Evolutionary conservation across 1,140 invertebrate genomes (phyloP), one percentile per base, ranked within the genome.

Genomic region (Zophobas morio): DNA sequence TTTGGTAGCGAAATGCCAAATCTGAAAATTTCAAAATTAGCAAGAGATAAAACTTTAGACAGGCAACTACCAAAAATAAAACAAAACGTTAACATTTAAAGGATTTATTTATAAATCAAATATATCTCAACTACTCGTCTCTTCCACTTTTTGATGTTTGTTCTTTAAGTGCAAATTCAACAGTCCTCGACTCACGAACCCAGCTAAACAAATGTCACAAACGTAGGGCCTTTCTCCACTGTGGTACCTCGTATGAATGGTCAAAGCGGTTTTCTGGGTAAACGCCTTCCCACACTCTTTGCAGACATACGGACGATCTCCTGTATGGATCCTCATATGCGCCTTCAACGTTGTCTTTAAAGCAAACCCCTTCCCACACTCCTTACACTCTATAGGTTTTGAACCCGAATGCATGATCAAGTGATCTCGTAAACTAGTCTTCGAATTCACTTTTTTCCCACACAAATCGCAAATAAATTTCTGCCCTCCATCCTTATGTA

Each of bases 251-350:
- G 87, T 85, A 63, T 88, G 88, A 33, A 84, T 80, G 33, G 76
- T 83, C 51, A 85, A 77, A 1, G 81, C 80, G 54, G 79, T 81
- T 36, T 77, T 78, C 70, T 84, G 82, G 1, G 82, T 82, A 81
- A 91, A 92, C 0, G 89, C 89, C 82, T 93, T 91, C 1, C 88
- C 86, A 84, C 94, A 95, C 57, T 90, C 88, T 49, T 87, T 87
- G 83, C 93, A 95, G 81, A 89, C 88, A 84, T 93, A 94, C 0
- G 94, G 94, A 79, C 92, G 89, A 80, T 94, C 92, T 5, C 94
- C 94, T 40, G 92, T 94, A 86, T 95, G 93, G 80, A 93, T 89
- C 81, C 93, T 87, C 79, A 94, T 92, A 86, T 95, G 94, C n/a
- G 94, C 92, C 71, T 93, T 90, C n/a, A 84, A 77, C 1, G 82